Evolutionary conservation across 2,888 invertebrate genomes (phyloP).

Genomic region (Cryptocephalus primarius): DNA sequence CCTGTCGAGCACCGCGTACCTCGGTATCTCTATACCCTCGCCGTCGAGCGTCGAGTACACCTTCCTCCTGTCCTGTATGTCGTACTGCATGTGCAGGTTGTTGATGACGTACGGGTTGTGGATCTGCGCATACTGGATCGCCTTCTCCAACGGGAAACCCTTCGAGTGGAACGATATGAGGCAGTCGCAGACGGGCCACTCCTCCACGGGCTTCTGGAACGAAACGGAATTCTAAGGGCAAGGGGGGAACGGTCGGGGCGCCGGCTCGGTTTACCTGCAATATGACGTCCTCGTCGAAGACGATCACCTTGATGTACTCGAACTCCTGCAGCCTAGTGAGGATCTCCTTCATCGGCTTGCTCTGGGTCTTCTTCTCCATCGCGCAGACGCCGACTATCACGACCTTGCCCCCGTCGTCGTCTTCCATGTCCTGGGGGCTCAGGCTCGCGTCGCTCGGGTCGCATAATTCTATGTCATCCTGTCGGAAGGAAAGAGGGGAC

Average conservation of each 20-base stretch:
- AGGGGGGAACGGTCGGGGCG: not conserved
- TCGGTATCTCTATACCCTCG: slow-evolving; percentile 94
- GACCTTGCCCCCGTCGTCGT: slow-evolving; percentile 64
- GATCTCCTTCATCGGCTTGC: slow-evolving; percentile 99
- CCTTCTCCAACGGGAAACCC: slow-evolving; percentile 97
- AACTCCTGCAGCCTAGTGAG: slow-evolving; percentile 91
- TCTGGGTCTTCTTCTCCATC: slow-evolving; percentile 98
- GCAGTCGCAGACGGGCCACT: slow-evolving; percentile 97
- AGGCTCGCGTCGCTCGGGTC: slow-evolving; percentile 44
- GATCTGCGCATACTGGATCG: slow-evolving; percentile 88
- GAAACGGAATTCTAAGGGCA: not conserved
- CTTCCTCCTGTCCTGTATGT: slow-evolving; percentile 88
- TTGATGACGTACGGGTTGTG: slow-evolving; percentile 95
- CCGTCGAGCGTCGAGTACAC: slow-evolving; percentile 90
- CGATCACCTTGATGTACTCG: slow-evolving; percentile 87
- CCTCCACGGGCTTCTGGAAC: slow-evolving; percentile 80
- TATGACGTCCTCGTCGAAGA: slow-evolving; percentile 94
- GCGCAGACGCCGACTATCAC: slow-evolving; percentile 98
- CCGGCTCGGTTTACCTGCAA: slow-evolving; percentile 69
- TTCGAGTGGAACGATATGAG: slow-evolving; percentile 97
- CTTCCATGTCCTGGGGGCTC: slow-evolving; percentile 35
- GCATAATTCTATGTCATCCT: slow-evolving; percentile 72
- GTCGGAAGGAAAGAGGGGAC: slow-evolving; percentile 14
- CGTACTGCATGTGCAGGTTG: slow-evolving; percentile 97
- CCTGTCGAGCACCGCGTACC: slow-evolving; percentile 93